A percentile compares a stretch with the other conserved stretches of the same genome.
phyloP scores from a whole-genome alignment of 2,797 vertebrate genomes.

The Pelodytes ibericus region DNA sequence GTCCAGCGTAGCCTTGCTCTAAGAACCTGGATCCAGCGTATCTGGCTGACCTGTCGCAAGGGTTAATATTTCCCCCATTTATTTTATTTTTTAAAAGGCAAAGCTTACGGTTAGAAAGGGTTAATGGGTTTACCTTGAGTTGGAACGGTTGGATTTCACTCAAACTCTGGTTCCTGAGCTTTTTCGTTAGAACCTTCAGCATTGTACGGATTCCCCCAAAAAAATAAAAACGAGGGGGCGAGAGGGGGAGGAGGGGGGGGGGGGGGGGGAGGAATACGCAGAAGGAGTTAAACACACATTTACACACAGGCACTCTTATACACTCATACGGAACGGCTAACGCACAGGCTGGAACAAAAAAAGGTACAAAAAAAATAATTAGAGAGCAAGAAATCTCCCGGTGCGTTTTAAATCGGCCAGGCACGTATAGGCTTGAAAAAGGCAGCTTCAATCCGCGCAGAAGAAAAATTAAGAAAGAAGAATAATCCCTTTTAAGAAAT shows the following conservation, averaged over 20 bases:
- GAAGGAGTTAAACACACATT: constrained; percentile 60
- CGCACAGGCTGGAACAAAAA: neutral
- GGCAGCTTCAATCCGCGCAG: neutral
- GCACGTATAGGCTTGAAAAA: neutral
- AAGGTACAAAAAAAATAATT: too few relatives aligned
- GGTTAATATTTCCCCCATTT: too few relatives aligned
- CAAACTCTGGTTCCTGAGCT: constrained; percentile 87
- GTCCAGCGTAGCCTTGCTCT: too few relatives aligned
- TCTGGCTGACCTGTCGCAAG: too few relatives aligned
- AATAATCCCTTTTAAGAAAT: constrained; percentile 7
- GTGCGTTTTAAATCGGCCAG: constrained; percentile 24
- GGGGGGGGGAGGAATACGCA: too few relatives aligned
- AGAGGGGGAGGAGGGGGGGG: too few relatives aligned
- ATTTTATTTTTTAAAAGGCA: too few relatives aligned
- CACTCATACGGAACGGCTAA: constrained; percentile 38
- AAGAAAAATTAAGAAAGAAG: neutral
- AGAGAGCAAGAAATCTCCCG: constrained; percentile 49
- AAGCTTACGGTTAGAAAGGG: too few relatives aligned
- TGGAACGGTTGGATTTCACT: constrained; percentile 90
- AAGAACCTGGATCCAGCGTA: too few relatives aligned
- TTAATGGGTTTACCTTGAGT: constrained; percentile 86
- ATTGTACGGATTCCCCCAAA: constrained; percentile 73
- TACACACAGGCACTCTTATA: constrained; percentile 36
- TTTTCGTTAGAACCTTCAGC: constrained; percentile 90
- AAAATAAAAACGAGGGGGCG: too few relatives aligned